Evolutionary conservation across 1,140 invertebrate species (phyloP).

Genomic region (Coelopa frigida): DNA sequence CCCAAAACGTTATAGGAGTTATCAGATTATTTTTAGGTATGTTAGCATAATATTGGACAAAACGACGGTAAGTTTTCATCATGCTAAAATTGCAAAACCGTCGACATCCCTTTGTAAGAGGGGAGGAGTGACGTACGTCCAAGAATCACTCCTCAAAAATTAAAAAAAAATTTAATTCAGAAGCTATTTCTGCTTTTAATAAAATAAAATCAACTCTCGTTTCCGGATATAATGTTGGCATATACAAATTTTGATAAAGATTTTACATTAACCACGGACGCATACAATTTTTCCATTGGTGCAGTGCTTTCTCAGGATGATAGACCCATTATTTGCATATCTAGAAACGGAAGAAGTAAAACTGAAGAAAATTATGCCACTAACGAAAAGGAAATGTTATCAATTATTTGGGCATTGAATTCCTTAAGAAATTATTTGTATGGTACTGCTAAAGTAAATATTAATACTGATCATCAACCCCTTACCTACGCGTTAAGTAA

Average conservation of each 20-base stretch:
- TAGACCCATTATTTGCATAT: neutral
- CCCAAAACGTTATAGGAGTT: conserved; percentile 1
- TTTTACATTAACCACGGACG: no score
- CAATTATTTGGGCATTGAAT: neutral
- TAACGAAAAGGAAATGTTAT: conserved; percentile 2
- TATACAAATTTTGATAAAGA: neutral
- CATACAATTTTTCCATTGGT: no score
- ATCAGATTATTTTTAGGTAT: no score
- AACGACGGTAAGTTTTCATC: neutral
- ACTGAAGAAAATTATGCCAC: conserved; percentile 4
- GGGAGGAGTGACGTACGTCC: neutral
- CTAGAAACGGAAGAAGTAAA: conserved; percentile 1
- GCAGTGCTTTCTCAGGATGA: no score
- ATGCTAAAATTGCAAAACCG: conserved; percentile 6
- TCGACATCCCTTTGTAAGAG: neutral
- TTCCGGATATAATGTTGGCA: neutral
- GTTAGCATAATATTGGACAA: no score
- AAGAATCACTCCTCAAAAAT: conserved; percentile 4
- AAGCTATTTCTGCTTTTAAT: no score
- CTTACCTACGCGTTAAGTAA: neutral
- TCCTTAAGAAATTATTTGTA: neutral
- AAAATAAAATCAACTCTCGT: no score
- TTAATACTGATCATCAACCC: neutral
- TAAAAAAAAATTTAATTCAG: conserved; percentile 3
- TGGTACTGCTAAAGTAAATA: neutral